Evolutionary conservation across 1,140 invertebrate genomes (phyloP).

Genomic region (Lasioglossum albipes): DNA sequence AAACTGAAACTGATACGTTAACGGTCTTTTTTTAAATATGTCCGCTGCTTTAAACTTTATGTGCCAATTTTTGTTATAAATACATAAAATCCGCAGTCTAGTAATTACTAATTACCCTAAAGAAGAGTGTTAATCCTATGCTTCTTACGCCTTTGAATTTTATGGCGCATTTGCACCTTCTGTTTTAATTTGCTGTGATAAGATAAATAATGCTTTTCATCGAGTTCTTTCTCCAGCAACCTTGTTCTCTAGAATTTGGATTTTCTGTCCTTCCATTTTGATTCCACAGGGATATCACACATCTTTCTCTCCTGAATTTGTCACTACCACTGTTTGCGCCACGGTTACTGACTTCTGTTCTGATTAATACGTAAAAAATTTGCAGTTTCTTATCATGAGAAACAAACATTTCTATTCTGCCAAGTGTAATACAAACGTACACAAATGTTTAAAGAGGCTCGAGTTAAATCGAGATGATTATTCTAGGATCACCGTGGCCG

Average conservation of each 20-base stretch:
- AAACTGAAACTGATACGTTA: no score
- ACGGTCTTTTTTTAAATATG: no score
- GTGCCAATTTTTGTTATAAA: no score
- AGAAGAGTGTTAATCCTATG: no score
- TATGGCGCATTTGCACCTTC: no score
- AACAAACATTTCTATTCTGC: background rate
- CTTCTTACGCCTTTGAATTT: no score
- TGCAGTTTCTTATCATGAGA: background rate
- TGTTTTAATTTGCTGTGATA: no score
- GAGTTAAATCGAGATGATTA: constrained; percentile 37
- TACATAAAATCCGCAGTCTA: no score
- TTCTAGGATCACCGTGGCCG: constrained; percentile 75
- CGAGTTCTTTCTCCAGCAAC: background rate
- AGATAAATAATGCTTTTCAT: background rate
- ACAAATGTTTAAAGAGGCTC: background rate
- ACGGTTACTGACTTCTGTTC: background rate
- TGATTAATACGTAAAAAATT: no score
- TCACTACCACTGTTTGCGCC: background rate
- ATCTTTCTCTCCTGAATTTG: background rate
- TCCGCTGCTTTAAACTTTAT: no score
- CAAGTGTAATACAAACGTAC: background rate
- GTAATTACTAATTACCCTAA: no score
- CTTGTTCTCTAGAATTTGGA: background rate
- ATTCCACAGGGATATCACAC: background rate
- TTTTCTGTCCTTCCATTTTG: background rate